These are phyloP conservation scores for Channa maculata DNA, from an alignment of 2,113 vertebrate genomes.

Conservation along the genomic window DNA sequence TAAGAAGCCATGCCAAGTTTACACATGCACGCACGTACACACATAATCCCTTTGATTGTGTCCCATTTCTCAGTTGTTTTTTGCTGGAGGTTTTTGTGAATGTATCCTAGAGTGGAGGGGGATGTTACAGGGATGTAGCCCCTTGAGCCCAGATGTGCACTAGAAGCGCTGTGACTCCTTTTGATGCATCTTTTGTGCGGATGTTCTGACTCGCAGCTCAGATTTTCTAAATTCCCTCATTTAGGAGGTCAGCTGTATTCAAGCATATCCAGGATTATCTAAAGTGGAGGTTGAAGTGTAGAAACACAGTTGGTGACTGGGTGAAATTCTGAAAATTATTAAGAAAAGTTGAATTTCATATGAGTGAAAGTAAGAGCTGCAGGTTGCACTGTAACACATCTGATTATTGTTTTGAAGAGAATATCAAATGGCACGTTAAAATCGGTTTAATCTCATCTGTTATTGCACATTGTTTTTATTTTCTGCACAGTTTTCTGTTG, in stretches of 20 bases:
- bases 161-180: slow-evolving; percentile 48
- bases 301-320: slow-evolving; percentile 12
- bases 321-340: slow-evolving; percentile 1
- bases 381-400: not conserved
- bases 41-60: slow-evolving; percentile 74
- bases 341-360: slow-evolving; percentile 8
- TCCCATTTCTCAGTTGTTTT: slow-evolving; percentile 65
- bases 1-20: slow-evolving; percentile 66
- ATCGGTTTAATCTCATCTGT: not conserved
- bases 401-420: slow-evolving; percentile 5
- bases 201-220: slow-evolving; percentile 32
- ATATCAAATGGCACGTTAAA: not conserved
- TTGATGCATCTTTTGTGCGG: slow-evolving; percentile 57
- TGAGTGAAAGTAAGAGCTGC: not conserved
- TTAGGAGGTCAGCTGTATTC: slow-evolving; percentile 48
- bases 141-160: slow-evolving; percentile 52
- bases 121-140: slow-evolving; percentile 47
- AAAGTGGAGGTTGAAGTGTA: slow-evolving; percentile 26
- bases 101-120: slow-evolving; percentile 54
- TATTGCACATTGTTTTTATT: not conserved
- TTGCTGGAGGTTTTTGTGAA: slow-evolving; percentile 60
- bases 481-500: no score
- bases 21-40: slow-evolving; percentile 23
- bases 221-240: slow-evolving; percentile 35
- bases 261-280: slow-evolving; percentile 45